phyloP scores from a whole-genome alignment of 1,140 invertebrate genomes.

The Popillia japonica region DNA sequence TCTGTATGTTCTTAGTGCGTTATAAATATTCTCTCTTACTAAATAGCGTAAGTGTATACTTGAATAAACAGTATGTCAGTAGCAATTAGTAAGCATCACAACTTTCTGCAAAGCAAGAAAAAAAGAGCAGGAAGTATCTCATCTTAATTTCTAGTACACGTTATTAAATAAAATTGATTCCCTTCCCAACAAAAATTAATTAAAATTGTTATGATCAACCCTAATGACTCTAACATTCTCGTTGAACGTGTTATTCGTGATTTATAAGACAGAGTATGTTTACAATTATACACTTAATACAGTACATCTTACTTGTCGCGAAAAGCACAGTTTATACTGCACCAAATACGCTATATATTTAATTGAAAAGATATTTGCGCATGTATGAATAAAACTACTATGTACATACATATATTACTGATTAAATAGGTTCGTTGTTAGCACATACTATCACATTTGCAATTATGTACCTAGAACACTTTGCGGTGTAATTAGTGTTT shows the following conservation, averaged over 20 bases:
- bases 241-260: not conserved
- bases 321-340: not conserved
- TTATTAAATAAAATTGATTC: not conserved
- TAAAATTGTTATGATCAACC: not conserved
- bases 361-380: not conserved
- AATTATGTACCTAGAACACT: too few relatives aligned
- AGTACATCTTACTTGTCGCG: not conserved
- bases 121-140: not conserved
- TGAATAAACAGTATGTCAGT: not conserved
- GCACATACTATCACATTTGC: too few relatives aligned
- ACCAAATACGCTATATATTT: not conserved
- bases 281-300: conserved; percentile 4
- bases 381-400: too few relatives aligned
- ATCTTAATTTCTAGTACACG: conserved; percentile 16
- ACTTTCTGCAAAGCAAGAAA: not conserved
- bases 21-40: too few relatives aligned
- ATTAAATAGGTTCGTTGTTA: too few relatives aligned
- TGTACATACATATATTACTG: too few relatives aligned
- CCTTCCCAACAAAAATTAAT: too few relatives aligned
- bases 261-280: not conserved
- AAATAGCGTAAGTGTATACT: conserved; percentile 8
- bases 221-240: conserved; percentile 12
- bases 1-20: too few relatives aligned
- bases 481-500: too few relatives aligned
- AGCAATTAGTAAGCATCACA: not conserved